Evolutionary conservation across 2,888 invertebrate species (phyloP), one percentile per base, ranked within the genome.

Genomic region (Eucera pruinosa): DNA sequence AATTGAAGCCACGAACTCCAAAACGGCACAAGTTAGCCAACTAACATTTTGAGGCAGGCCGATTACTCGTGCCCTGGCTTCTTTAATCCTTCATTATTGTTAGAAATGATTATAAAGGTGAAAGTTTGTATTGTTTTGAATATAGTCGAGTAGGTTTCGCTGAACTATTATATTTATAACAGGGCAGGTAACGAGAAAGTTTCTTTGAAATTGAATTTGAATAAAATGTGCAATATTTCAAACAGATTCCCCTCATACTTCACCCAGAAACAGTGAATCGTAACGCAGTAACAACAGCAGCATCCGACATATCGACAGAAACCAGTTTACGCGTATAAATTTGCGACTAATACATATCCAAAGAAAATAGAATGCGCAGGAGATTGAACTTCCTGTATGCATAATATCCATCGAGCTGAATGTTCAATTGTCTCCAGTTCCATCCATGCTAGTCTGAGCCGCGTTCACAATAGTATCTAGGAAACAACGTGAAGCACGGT

Each of bases 331-430:
- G n/a, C 27, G 58, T 60, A 67, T 52, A 67, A 72, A 60, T 64
- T 67, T 67, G 1, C 39, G 67, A 67, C 52, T 72, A 72, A 67
- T 72, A 67, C 39, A 54, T 23, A 23, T 45, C 39, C 39, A 60
- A 33, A 36, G 45, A 72, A 72, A 67, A 72, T 45, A 67, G 72
- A 72, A 72, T 67, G 30, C 58, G 2, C 58, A 27, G 67, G 67
- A 72, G 36, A 72, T 72, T 60, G 72, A 67, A 67, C 52, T 72
- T 67, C 60, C 67, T 60, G 52, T 11, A 27, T 43, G 52, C 60
- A 67, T 67, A 72, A 67, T 70, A 23, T 48, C 54, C 36, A 13
- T 57, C 18, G 33, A 33, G 20, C 25, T 18, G 55, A 43, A 27
- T 48, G 52, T 30, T 43, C 45, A 36, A 58, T n/a, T 67, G 48